A percentile compares a stretch with the other conserved stretches of the same genome.
phyloP scores from a whole-genome alignment of 2,113 vertebrate species.

The Pteropus alecto region DNA sequence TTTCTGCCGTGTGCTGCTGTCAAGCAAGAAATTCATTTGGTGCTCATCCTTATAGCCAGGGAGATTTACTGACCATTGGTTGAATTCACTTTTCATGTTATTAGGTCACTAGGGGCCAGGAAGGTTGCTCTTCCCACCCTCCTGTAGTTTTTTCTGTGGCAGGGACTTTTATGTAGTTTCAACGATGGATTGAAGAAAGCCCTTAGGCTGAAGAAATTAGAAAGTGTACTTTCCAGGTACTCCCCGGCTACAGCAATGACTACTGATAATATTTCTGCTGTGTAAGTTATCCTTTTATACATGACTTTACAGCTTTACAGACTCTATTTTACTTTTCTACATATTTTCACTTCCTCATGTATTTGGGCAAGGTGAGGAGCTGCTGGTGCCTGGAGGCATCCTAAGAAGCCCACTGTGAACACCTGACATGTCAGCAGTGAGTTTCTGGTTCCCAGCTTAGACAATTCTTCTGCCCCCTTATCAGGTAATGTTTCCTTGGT shows the following conservation, averaged over 20 bases:
- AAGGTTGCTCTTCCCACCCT: neutral
- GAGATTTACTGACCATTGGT: neutral
- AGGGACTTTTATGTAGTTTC: neutral
- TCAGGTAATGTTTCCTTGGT: neutral
- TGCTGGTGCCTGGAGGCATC: neutral
- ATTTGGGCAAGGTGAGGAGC: neutral
- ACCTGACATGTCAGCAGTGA: neutral
- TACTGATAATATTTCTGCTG: neutral
- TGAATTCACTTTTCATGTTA: slow-evolving; percentile 15
- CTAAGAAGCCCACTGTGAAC: neutral
- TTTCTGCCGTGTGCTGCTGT: neutral
- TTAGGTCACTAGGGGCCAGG: neutral
- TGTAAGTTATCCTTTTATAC: neutral
- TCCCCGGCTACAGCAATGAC: neutral
- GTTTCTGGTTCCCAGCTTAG: neutral
- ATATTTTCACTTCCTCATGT: neutral
- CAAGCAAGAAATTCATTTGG: slow-evolving; percentile 14
- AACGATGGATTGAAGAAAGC: neutral
- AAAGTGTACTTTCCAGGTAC: neutral
- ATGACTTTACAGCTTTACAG: neutral
- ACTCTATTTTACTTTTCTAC: neutral
- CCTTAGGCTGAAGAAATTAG: neutral
- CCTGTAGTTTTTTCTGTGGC: neutral
- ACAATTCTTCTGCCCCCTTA: neutral
- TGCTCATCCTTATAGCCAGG: slow-evolving; percentile 49